These are phyloP conservation scores for Ylistrum balloti DNA, from an alignment of 1,140 invertebrate genomes.

Conservation along the genomic window DNA sequence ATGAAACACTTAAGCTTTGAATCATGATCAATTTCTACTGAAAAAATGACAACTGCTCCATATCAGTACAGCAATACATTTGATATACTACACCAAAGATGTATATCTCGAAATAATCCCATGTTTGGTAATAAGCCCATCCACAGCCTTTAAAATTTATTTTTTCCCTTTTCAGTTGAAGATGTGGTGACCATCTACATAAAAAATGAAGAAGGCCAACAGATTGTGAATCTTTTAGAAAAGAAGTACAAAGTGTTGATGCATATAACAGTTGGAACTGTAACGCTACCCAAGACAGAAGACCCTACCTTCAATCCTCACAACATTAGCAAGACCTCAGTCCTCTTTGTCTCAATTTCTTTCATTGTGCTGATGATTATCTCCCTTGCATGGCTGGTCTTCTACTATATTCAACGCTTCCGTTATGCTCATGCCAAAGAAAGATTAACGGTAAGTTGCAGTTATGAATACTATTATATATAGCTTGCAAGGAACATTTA, in stretches of 20 bases:
- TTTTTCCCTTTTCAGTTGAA: conserved; percentile 74
- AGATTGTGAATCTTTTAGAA: conserved; percentile 87
- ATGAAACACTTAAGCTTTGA: too few species aligned
- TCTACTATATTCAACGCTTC: conserved; percentile 96
- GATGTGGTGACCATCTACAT: conserved; percentile 91
- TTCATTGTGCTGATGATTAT: conserved; percentile 97
- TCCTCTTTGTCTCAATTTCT: conserved; percentile 95
- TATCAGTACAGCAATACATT: too few species aligned
- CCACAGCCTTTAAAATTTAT: too few species aligned
- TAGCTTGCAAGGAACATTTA: too few species aligned
- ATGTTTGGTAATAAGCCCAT: too few species aligned
- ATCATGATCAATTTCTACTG: too few species aligned
- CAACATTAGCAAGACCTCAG: conserved; percentile 85
- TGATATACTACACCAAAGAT: too few species aligned
- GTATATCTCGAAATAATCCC: too few species aligned
- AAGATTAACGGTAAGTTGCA: conserved; percentile 87
- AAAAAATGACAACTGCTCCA: too few species aligned
- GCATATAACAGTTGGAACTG: conserved; percentile 85
- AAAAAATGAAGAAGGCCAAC: conserved; percentile 88
- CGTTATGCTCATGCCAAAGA: conserved; percentile 96
- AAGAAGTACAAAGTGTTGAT: conserved; percentile 87
- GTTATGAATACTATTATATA: too few species aligned
- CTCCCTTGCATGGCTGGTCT: conserved; percentile 95
- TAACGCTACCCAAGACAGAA: neutral
- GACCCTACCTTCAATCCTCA: neutral